phyloP scores from a whole-genome alignment of 2,888 invertebrate genomes.

The Liposcelis brunnea region DNA sequence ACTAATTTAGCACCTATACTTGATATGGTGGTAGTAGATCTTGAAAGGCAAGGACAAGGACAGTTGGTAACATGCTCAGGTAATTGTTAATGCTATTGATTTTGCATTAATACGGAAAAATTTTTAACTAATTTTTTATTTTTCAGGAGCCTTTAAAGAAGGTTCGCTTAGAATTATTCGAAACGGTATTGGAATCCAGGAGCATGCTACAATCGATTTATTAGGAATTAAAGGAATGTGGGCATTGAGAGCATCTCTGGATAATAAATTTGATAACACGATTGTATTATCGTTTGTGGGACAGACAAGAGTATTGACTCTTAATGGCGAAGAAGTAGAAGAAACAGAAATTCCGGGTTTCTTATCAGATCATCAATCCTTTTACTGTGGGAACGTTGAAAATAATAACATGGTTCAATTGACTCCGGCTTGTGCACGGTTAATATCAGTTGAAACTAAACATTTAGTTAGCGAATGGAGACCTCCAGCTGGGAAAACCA shows the following conservation, averaged over 20 bases:
- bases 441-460: conserved; percentile 50
- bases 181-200: conserved; percentile 97
- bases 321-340: conserved; percentile 93
- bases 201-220: conserved; percentile 92
- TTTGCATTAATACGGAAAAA: conserved; percentile 1
- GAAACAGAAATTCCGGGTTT: conserved; percentile 91
- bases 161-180: conserved; percentile 92
- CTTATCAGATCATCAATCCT: conserved; percentile 80
- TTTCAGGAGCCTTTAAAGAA: conserved; percentile 75
- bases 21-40: conserved; percentile 94
- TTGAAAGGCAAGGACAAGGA: conserved; percentile 92
- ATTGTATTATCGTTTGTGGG: conserved; percentile 92
- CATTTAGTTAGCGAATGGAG: conserved; percentile 52
- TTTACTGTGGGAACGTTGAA: conserved; percentile 82
- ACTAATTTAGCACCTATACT: conserved; percentile 95
- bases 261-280: conserved; percentile 56
- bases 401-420: conserved; percentile 65
- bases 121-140: conserved; percentile 9
- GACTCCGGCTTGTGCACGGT: conserved; percentile 51
- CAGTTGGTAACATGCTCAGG: conserved; percentile 96
- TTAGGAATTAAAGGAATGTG: conserved; percentile 97
- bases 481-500: conserved; percentile 45
- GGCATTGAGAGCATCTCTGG: conserved; percentile 54
- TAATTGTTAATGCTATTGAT: conserved; percentile 16
- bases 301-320: conserved; percentile 67